A percentile compares a stretch with the other conserved stretches of the same genome.
phyloP scores from a whole-genome alignment of 2,797 vertebrate species.

The Hapalemur alaotrensis region DNA sequence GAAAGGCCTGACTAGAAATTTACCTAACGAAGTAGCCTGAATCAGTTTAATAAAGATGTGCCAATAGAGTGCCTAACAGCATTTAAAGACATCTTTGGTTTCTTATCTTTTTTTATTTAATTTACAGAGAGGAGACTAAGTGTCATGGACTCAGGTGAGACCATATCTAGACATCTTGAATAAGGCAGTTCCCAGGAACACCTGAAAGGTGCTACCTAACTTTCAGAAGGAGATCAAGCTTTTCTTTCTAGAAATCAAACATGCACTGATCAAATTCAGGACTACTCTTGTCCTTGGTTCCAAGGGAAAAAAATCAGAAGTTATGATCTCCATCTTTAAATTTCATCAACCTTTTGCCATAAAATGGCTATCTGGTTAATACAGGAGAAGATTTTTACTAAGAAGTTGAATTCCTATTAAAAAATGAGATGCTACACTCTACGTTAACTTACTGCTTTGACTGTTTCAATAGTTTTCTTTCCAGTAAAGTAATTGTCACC shows the following conservation, averaged over 20 bases:
- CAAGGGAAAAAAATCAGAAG: neutral
- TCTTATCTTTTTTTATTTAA: neutral
- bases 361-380: neutral
- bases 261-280: neutral
- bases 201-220: neutral
- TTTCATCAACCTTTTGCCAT: neutral
- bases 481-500: conserved; percentile 92
- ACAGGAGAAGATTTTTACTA: neutral
- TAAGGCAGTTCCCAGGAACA: neutral
- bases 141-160: neutral
- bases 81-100: neutral
- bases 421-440: neutral
- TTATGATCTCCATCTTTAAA: neutral
- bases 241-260: neutral
- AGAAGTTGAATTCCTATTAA: neutral
- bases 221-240: neutral
- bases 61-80: neutral
- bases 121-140: neutral
- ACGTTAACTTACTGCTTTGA: conserved; percentile 93
- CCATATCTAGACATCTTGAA: accelerated
- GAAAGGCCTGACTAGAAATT: neutral
- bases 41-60: conserved; percentile 57
- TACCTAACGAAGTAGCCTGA: neutral
- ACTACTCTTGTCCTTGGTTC: neutral
- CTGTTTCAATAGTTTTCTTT: conserved; percentile 95